Evolutionary conservation across 1,140 invertebrate genomes (phyloP), one percentile per base, ranked within the genome.

Genomic region (Dysdera silvatica): DNA sequence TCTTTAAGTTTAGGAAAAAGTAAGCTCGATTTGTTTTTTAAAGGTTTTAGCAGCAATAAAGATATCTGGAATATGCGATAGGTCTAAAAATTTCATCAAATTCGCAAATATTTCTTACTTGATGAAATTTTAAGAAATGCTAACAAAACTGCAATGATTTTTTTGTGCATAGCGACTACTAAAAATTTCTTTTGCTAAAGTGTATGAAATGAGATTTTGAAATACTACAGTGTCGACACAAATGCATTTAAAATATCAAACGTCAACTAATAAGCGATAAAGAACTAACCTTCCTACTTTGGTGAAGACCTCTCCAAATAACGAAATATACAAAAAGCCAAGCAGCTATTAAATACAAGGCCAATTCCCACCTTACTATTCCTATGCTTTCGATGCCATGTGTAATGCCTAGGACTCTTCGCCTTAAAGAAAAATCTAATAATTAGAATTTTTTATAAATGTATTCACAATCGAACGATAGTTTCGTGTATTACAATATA

Each of bases 241-340:
- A n/a, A n/a, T n/a, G n/a, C n/a, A n/a, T n/a, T n/a, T n/a, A n/a
- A 47, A 24, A 18, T 24, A 20, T 47, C 45, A n/a, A 47, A 47
- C 10, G n/a, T 47, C 7, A 24, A 18, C 18, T 18, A 48, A 24
- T 24, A 48, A 47, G 16, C 16, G 10, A 47, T n/a, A n/a, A 48
- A 14, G 28, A 35, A 8, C 33, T 53, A 54, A 77, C 74, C 68
- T 78, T 78, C 66, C 77, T 78, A 48, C 77, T 79, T 66, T 78
- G 73, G 59, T 79, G 74, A 24, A 78, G 73, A 33, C 77, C 77
- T 70, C 73, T 75, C 67, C 78, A 79, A 51, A 78, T 78, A 51
- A 77, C 77, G 8, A 78, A 66, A 37, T 78, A 78, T 20, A 78
- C 77, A 28, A 80, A 61, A 32, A 74, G 47, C 77, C 78, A 78